Evolutionary conservation across 1,140 invertebrate genomes (phyloP), one percentile per base, ranked within the genome.

Genomic region (Musca domestica): DNA sequence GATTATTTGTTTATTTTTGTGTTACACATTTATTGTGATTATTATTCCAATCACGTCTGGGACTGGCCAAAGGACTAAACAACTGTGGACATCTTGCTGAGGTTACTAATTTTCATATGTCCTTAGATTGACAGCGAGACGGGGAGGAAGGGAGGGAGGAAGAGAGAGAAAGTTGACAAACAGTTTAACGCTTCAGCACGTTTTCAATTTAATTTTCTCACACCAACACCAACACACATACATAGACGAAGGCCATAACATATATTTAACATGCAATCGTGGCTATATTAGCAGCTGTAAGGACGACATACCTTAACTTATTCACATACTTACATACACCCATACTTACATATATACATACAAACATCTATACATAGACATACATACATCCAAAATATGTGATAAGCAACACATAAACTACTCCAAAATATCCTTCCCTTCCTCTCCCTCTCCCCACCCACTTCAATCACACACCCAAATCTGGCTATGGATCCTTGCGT

Each of bases 151-250:
- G n/a, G n/a, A n/a, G n/a, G n/a, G n/a, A n/a, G n/a, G n/a, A n/a
- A n/a, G n/a, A 30, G 27, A 12, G 34, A 41, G 34, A 73, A 73
- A 76, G 77, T 77, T 76, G 76, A 79, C 77, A 75, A 74, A 78
- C 75, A 76, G 79, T 79, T 79, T 79, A 79, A 79, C 77, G 77
- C 77, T 72, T 79, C 77, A 79, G 77, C 77, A 79, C 77, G 77
- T 79, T 76, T 78, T 71, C 77, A 77, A 79, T 79, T 79, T 74
- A 79, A 79, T 79, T 78, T 64, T 19, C 56, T 9, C 34, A 41
- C 10, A 41, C 34, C 34, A 12, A 41, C 6, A 41, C 34, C 34
- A 19, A 61, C 56, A 61, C 56, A 41, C 12, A 12, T 41, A 41
- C 4, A 41, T 12, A 41, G 6, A 41, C n/a, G n/a, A n/a, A n/a